Conservation (phyloP, 2,113 vertebrate genomes). For the Amblyopsis rosae region DNA sequence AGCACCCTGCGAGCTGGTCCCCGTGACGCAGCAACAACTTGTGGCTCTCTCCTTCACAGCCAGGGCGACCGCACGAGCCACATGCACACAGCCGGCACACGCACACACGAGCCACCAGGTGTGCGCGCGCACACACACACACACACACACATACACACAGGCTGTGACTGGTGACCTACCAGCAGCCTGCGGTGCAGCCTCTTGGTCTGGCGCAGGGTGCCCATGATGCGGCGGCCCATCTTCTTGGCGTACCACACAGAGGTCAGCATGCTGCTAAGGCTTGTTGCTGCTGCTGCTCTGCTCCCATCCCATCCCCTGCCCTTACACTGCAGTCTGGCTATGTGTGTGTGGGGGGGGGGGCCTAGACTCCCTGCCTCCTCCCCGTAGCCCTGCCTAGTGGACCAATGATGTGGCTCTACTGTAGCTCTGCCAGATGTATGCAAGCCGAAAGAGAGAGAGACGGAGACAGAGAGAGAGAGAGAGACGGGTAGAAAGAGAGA, state of each 20-base stretch:
- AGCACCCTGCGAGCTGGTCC: neutral
- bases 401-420: conserved; percentile 41
- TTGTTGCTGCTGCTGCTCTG: conserved; percentile 36
- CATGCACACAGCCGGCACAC: neutral
- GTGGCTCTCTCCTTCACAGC: neutral
- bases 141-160: neutral
- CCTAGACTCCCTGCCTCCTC: conserved; percentile 19
- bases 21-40: conserved; percentile 47
- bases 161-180: conserved; percentile 72
- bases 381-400: conserved; percentile 12
- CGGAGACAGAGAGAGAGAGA: neutral
- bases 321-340: conserved; percentile 16
- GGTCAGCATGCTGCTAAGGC: conserved; percentile 75
- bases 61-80: neutral
- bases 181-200: conserved; percentile 78
- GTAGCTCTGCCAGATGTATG: no score
- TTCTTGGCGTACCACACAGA: conserved; percentile 83
- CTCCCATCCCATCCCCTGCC: conserved; percentile 18
- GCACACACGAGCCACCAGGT: no score
- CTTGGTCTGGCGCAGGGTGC: conserved; percentile 79
- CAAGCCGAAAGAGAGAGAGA: neutral
- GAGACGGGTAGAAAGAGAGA: neutral
- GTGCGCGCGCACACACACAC: neutral
- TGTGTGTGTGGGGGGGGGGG: neutral
- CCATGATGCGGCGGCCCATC: conserved; percentile 83